phyloP scores from a whole-genome alignment of 2,797 vertebrate species.

The Hoplostethus mediterraneus region DNA sequence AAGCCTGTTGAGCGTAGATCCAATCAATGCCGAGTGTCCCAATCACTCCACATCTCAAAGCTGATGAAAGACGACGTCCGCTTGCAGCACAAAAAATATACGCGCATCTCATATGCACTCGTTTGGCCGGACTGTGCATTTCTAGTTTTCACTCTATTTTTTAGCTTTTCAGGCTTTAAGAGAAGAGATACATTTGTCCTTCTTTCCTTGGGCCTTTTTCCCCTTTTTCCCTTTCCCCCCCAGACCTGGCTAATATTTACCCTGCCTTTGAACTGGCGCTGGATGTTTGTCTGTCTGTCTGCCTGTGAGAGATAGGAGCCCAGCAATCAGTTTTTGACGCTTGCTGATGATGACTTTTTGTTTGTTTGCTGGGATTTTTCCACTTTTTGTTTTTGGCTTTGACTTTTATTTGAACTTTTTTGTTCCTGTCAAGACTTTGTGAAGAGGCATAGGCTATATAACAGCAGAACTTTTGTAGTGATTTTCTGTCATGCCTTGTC shows the following conservation, averaged over 20 bases:
- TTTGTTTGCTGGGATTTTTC: constrained; percentile 42
- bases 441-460: constrained; percentile 16
- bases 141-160: constrained; percentile 20
- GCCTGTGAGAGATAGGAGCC: constrained; percentile 58
- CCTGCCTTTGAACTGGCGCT: constrained; percentile 45
- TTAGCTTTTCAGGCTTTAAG: constrained; percentile 24
- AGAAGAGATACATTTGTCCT: constrained; percentile 55
- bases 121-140: constrained; percentile 25
- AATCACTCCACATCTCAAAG: constrained; percentile 72
- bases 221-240: too few species aligned
- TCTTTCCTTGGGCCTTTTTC: constrained; percentile 20
- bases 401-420: constrained; percentile 48
- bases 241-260: constrained; percentile 60
- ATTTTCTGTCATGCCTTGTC: constrained; percentile 24
- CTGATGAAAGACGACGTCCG: constrained; percentile 60
- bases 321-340: constrained; percentile 46
- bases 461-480: constrained; percentile 26
- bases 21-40: constrained; percentile 66
- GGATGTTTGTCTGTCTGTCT: constrained; percentile 56
- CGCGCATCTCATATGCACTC: constrained; percentile 22
- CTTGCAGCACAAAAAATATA: constrained; percentile 19
- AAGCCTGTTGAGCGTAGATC: constrained; percentile 46
- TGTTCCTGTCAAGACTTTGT: constrained; percentile 30
- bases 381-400: constrained; percentile 16
- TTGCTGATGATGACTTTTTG: constrained; percentile 51